These are phyloP conservation scores for Doris montereyensis DNA, from an alignment of 2,888 invertebrate genomes.

Conservation along the genomic window DNA sequence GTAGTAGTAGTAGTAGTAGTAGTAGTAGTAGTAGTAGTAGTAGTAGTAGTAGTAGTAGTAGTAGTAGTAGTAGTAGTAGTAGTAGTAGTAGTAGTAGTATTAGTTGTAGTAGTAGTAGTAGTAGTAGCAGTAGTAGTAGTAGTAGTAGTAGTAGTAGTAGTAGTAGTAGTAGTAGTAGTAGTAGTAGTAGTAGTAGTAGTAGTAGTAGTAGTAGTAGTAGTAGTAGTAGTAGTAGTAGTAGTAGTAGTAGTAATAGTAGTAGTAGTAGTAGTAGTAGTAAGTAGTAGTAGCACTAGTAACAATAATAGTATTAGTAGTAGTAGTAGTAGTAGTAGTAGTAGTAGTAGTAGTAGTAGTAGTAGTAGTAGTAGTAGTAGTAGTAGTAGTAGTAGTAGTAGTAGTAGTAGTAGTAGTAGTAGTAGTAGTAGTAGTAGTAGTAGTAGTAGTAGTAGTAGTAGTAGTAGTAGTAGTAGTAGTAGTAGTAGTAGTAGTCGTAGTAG, in stretches of 20 bases:
- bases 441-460: not conserved
- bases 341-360: not conserved
- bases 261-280: constrained; percentile 4
- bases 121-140: not conserved
- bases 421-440: not conserved
- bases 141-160: not conserved
- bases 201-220: not conserved
- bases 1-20: not conserved
- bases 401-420: not conserved
- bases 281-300: not conserved
- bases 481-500: too few species aligned
- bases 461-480: not conserved
- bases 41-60: not conserved
- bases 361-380: not conserved
- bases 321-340: constrained; percentile 13
- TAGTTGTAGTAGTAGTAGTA: not conserved
- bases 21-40: not conserved
- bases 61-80: not conserved
- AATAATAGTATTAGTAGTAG: not conserved
- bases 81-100: too few species aligned
- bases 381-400: not conserved
- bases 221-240: not conserved
- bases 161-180: not conserved
- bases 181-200: constrained; percentile 5
- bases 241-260: constrained; percentile 1